A percentile compares a stretch with the other conserved stretches of the same genome.
Conservation (phyloP, 92 coral and sea anemone species). For the Parazoanthus atlanticus region DNA sequence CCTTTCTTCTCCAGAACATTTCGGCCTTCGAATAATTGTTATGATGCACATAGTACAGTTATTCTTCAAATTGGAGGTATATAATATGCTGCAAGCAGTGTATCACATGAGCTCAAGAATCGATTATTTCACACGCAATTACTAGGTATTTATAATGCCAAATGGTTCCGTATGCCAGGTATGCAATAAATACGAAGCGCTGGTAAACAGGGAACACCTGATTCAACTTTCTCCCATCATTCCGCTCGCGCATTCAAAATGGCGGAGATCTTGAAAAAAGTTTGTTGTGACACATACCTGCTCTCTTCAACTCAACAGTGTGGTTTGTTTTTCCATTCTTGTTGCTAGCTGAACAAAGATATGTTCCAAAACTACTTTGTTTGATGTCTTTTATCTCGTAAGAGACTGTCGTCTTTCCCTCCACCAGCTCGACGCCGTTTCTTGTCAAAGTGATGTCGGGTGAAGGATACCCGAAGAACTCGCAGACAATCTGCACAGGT, state of each 20-base stretch:
- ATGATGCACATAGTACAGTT: no score
- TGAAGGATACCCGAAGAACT: constrained; percentile 69
- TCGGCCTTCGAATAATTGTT: no score
- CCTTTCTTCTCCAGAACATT: not conserved
- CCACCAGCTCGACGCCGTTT: constrained; percentile 50
- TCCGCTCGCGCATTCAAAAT: no score
- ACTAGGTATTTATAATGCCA: no score
- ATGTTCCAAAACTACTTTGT: constrained; percentile 55
- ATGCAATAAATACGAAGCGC: no score
- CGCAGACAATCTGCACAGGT: constrained; percentile 49
- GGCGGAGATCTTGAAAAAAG: not conserved
- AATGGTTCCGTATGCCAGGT: no score
- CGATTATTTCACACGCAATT: no score
- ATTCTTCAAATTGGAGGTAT: no score
- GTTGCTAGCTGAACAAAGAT: constrained; percentile 61
- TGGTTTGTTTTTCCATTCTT: constrained; percentile 34
- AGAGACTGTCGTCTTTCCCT: constrained; percentile 48
- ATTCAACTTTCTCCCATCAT: no score
- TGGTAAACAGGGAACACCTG: no score
- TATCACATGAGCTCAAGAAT: no score
- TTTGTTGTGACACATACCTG: constrained; percentile 38
- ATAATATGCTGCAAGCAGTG: no score
- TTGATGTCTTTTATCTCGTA: constrained; percentile 18
- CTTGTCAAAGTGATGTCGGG: constrained; percentile 58
- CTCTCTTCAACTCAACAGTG: constrained; percentile 44